These are phyloP conservation scores for Trypoxylus dichotomus DNA, from an alignment of 1,140 invertebrate genomes.

Conservation along the genomic window DNA sequence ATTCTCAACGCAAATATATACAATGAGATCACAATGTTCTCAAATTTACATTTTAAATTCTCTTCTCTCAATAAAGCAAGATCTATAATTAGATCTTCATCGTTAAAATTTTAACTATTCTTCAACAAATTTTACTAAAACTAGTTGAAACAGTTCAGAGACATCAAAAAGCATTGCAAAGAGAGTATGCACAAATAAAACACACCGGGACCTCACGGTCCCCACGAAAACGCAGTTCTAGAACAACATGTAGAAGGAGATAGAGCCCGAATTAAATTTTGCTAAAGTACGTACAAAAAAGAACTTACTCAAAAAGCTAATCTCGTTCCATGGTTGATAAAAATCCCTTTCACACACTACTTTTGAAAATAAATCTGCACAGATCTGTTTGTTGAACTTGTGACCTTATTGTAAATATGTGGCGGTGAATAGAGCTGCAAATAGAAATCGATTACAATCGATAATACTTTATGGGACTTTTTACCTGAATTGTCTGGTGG, in stretches of 20 bases:
- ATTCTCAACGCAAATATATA: slow-evolving; percentile 14
- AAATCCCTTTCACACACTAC: slow-evolving; percentile 9
- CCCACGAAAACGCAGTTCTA: not conserved
- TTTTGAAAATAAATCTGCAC: slow-evolving; percentile 20
- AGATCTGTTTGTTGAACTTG: slow-evolving; percentile 14
- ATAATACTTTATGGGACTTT: slow-evolving; percentile 15
- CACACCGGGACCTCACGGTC: not conserved
- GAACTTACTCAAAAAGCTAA: slow-evolving; percentile 22
- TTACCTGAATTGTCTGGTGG: slow-evolving; percentile 12
- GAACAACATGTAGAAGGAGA: too few species aligned
- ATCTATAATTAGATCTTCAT: not conserved
- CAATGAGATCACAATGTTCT: slow-evolving; percentile 25
- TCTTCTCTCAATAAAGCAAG: not conserved
- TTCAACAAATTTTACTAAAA: not conserved
- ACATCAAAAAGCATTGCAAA: not conserved
- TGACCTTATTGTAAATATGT: slow-evolving; percentile 25
- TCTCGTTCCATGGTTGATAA: slow-evolving; percentile 23
- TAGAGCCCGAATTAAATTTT: slow-evolving; percentile 6
- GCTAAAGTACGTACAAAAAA: slow-evolving; percentile 22
- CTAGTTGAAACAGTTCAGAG: not conserved
- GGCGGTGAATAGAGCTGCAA: slow-evolving; percentile 14
- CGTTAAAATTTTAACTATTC: not conserved
- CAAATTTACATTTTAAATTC: not conserved
- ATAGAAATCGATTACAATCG: slow-evolving; percentile 24
- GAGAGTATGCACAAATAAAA: not conserved